Conservation (phyloP, 2,797 vertebrate species). For the Podarcis siculus region DNA sequence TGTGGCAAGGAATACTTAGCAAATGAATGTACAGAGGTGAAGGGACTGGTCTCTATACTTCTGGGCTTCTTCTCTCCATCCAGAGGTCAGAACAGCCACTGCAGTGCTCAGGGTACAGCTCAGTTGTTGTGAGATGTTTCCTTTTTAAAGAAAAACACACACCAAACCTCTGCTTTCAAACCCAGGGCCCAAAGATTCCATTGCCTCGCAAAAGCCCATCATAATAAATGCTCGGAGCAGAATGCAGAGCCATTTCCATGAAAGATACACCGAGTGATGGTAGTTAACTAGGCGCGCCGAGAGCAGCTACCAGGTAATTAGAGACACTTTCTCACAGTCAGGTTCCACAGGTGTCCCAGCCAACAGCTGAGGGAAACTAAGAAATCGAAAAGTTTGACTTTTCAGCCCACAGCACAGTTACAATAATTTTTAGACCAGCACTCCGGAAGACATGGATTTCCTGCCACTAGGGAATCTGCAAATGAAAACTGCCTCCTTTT, state of each 20-base stretch:
- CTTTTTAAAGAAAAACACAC: conserved; percentile 10
- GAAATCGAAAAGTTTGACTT: background rate
- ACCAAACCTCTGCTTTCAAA: conserved; percentile 20
- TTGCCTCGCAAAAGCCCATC: conserved; percentile 32
- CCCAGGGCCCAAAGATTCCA: conserved; percentile 33
- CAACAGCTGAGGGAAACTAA: accelerated
- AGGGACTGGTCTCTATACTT: conserved; percentile 23
- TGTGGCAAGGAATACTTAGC: conserved; percentile 35
- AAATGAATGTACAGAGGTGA: conserved; percentile 43
- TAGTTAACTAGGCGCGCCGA: background rate
- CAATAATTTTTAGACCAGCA: background rate
- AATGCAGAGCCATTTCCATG: conserved; percentile 24
- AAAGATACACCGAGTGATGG: background rate
- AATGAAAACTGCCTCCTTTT: background rate
- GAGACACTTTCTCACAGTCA: background rate
- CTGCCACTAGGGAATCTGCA: background rate
- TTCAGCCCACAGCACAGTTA: background rate
- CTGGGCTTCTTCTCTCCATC: conserved; percentile 41
- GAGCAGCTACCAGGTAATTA: conserved; percentile 26
- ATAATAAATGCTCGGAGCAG: conserved; percentile 20
- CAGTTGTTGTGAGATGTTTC: conserved; percentile 3
- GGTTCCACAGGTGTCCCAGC: background rate
- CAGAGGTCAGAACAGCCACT: conserved; percentile 48
- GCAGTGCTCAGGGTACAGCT: background rate
- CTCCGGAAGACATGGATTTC: background rate